phyloP scores from a whole-genome alignment of 2,888 invertebrate species.

The Meloe dianella region DNA sequence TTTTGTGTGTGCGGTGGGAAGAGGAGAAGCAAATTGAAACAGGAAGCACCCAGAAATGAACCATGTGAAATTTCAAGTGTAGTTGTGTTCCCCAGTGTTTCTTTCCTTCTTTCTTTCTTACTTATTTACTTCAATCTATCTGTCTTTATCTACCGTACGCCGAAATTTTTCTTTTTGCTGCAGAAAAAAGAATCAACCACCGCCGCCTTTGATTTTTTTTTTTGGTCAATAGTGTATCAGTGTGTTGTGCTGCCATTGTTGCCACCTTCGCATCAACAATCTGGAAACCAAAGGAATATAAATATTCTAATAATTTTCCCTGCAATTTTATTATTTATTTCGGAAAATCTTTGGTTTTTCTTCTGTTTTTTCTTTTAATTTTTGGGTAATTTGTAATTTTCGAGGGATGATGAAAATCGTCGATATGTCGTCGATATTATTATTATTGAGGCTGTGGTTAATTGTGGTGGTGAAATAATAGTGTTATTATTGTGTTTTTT shows the following conservation, averaged over 20 bases:
- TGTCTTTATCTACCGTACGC: background rate
- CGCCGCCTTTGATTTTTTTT: background rate
- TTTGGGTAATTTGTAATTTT: background rate
- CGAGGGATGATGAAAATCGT: background rate
- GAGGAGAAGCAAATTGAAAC: background rate
- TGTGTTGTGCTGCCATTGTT: background rate
- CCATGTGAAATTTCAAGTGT: slow-evolving; percentile 6
- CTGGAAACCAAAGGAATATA: slow-evolving; percentile 5
- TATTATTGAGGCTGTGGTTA: too few relatives aligned
- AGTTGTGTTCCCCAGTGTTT: background rate
- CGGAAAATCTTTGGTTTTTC: background rate
- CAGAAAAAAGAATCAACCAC: background rate
- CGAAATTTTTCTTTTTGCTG: background rate
- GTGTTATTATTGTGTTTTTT: too few relatives aligned
- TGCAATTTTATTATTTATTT: background rate
- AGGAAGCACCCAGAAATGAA: slow-evolving; percentile 8
- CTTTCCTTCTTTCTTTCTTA: background rate
- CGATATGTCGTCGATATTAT: slow-evolving; percentile 18
- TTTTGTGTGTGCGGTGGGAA: background rate
- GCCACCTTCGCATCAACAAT: background rate
- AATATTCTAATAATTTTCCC: background rate
- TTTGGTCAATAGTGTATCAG: background rate
- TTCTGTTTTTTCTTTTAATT: background rate
- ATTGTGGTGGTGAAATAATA: too few relatives aligned
- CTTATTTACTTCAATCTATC: background rate